Percentiles rank a stretch among this genome's conserved stretches.
Conservation (phyloP, 2,113 vertebrate species). For the Eupsittula cactorum region DNA sequence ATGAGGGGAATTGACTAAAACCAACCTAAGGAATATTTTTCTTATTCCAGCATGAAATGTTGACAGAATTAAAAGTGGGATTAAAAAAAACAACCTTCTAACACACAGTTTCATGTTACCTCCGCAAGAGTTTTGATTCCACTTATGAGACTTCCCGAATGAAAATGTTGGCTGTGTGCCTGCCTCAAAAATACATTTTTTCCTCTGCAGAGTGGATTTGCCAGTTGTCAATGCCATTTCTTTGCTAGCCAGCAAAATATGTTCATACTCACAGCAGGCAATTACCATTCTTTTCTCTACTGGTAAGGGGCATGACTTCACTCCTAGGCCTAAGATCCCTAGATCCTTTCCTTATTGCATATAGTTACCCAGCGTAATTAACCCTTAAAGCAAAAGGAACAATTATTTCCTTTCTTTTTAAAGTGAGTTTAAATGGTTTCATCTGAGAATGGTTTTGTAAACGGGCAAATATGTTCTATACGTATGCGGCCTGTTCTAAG, state of each 20-base stretch:
- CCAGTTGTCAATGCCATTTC: constrained; percentile 53
- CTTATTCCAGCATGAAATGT: constrained; percentile 64
- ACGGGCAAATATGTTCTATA: background rate
- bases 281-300: constrained; percentile 63
- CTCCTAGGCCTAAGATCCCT: constrained; percentile 34
- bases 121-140: constrained; percentile 67
- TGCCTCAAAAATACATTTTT: constrained; percentile 56
- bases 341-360: constrained; percentile 29
- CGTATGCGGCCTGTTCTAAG: background rate
- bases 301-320: constrained; percentile 66
- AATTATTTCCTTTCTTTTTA: constrained; percentile 43
- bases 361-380: constrained; percentile 18
- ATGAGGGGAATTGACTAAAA: too few species aligned
- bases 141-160: constrained; percentile 66
- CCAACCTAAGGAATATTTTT: constrained; percentile 62
- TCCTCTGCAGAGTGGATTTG: constrained; percentile 48
- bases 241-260: constrained; percentile 63
- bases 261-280: constrained; percentile 34
- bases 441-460: constrained; percentile 6
- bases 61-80: constrained; percentile 72
- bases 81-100: constrained; percentile 63
- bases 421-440: constrained; percentile 15
- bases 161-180: constrained; percentile 55
- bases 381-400: constrained; percentile 49
- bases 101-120: constrained; percentile 63